phyloP scores from a whole-genome alignment of 1,140 invertebrate genomes.

The Drosophila lowei region DNA sequence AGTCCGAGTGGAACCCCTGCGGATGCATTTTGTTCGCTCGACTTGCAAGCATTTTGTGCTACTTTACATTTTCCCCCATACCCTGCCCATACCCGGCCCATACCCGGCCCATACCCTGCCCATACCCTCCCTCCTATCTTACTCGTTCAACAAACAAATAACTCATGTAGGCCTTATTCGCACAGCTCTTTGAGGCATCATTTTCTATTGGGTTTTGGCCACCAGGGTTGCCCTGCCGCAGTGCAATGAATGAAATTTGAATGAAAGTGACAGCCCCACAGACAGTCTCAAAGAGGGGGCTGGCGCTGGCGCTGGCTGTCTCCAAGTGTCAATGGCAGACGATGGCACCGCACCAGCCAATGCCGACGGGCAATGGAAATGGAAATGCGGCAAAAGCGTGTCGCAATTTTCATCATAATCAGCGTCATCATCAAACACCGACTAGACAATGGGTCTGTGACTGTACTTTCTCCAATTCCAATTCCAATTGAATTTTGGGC shows the following conservation, averaged over 20 bases:
- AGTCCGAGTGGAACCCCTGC: background rate
- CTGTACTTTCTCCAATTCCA: conserved; percentile 73
- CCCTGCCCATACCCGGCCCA: conserved; percentile 22
- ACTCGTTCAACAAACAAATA: background rate
- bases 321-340: too few species aligned
- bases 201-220: conserved; percentile 32
- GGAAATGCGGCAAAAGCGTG: conserved; percentile 61
- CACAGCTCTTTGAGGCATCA: conserved; percentile 21
- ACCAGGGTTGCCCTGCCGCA: conserved; percentile 25
- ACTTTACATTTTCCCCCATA: conserved; percentile 54
- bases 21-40: conserved; percentile 41
- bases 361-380: conserved; percentile 22
- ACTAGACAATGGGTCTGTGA: conserved; percentile 56
- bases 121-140: conserved; percentile 11
- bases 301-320: too few species aligned
- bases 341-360: conserved; percentile 15
- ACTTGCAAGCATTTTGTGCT: conserved; percentile 59
- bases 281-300: conserved; percentile 2
- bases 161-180: conserved; percentile 32
- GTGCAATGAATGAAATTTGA: conserved; percentile 56
- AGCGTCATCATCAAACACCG: conserved; percentile 27
- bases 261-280: conserved; percentile 58
- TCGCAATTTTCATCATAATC: conserved; percentile 68
- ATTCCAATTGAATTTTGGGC: conserved; percentile 44
- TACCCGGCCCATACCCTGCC: conserved; percentile 4